Conservation (phyloP, 2,797 vertebrate species). For the Coregonus sp. region DNA sequence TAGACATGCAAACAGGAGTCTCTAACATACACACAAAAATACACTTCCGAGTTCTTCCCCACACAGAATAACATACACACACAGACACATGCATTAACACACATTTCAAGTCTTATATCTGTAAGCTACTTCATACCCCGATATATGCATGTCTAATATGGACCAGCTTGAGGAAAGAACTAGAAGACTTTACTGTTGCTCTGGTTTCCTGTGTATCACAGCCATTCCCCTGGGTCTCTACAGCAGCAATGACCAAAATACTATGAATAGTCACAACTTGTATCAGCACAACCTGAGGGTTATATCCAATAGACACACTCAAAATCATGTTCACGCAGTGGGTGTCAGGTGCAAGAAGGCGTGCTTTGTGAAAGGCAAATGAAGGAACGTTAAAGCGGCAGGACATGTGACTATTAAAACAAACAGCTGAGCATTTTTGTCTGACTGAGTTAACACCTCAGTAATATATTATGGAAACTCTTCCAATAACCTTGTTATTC, state of each 20-base stretch:
- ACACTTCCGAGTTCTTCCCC: background rate
- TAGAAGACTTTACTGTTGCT: no score
- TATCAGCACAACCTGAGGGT: background rate
- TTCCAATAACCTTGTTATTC: conserved; percentile 27
- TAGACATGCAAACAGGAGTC: background rate
- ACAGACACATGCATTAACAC: no score
- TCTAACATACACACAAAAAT: background rate
- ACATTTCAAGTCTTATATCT: background rate
- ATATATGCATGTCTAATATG: background rate
- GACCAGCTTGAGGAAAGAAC: no score
- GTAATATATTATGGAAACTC: conserved; percentile 48
- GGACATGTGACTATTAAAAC: conserved; percentile 38
- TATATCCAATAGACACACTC: background rate
- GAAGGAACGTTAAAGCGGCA: conserved; percentile 47
- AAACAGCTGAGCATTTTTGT: conserved; percentile 37
- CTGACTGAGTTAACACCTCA: conserved; percentile 35
- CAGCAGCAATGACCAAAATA: no score
- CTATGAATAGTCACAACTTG: background rate
- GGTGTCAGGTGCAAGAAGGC: background rate
- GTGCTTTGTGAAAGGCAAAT: conserved; percentile 18
- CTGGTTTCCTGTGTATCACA: no score
- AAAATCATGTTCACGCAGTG: background rate
- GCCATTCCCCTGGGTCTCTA: no score
- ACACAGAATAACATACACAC: background rate
- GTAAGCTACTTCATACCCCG: background rate